Percentiles rank a stretch among this genome's conserved stretches.
Evolutionary conservation across 1,140 invertebrate species (phyloP).

Genomic region (Arion vulgaris): DNA sequence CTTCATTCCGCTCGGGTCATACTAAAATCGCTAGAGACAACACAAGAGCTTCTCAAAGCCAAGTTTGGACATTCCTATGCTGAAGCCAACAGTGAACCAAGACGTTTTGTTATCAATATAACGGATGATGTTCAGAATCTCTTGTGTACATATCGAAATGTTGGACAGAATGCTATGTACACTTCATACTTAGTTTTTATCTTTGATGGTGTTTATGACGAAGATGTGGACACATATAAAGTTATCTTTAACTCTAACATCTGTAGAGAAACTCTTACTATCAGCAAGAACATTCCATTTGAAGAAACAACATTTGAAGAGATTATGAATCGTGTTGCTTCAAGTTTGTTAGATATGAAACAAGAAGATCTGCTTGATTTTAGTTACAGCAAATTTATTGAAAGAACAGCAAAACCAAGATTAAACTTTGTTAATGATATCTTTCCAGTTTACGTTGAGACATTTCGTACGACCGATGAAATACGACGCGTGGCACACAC

Average conservation of each 20-base stretch:
- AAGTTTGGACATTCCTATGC: constrained; percentile 37
- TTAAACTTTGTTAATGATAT: neutral
- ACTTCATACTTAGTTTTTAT: constrained; percentile 14
- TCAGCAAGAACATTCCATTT: neutral
- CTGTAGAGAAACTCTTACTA: neutral
- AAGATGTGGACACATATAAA: constrained; percentile 3
- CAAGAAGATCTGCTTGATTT: neutral
- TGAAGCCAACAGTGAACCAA: constrained; percentile 44
- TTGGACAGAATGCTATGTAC: neutral
- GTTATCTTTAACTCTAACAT: constrained; percentile 12
- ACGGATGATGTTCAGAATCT: constrained; percentile 39
- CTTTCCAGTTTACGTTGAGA: neutral
- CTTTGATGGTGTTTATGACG: constrained; percentile 20
- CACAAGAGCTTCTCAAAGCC: constrained; percentile 8
- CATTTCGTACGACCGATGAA: neutral
- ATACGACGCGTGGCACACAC: neutral
- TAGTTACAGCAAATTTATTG: too few species aligned
- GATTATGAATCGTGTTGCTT: neutral
- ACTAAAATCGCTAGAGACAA: neutral
- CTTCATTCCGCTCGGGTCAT: neutral
- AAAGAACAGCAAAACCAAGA: neutral
- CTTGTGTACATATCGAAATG: neutral
- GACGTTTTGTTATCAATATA: constrained; percentile 47
- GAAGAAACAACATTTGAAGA: neutral
- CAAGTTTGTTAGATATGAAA: constrained; percentile 23